Conservation (phyloP, 2,113 vertebrate genomes). For the Mormyrus iriodes region DNA sequence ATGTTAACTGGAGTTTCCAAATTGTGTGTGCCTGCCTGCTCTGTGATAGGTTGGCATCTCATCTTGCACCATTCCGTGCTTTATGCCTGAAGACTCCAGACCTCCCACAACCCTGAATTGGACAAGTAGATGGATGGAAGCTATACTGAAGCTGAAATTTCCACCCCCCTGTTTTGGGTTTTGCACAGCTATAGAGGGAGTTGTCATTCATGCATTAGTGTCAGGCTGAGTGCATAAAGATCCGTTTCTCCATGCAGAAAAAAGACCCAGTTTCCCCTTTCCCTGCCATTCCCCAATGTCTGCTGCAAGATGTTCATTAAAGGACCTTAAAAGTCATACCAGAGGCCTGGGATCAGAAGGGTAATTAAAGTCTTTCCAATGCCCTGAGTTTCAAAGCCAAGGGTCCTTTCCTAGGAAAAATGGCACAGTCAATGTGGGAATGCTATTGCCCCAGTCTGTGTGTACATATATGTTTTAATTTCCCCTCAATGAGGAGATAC, state of each 20-base stretch:
- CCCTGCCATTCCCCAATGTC: background rate
- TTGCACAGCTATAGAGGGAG: background rate
- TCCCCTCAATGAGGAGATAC: background rate
- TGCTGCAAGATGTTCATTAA: background rate
- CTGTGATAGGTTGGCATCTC: background rate
- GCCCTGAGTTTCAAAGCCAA: background rate
- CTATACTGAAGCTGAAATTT: background rate
- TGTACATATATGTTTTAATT: background rate
- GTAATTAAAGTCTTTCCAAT: slow-evolving; percentile 10
- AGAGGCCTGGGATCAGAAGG: background rate
- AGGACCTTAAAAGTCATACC: background rate
- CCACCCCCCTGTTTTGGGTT: background rate
- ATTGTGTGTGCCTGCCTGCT: background rate
- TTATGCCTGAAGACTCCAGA: background rate
- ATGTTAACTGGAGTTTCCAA: background rate
- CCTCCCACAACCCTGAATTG: background rate
- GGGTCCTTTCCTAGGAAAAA: background rate
- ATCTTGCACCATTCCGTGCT: background rate
- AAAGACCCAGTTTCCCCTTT: background rate
- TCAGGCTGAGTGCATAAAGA: background rate
- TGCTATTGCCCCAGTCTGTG: background rate
- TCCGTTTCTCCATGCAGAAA: background rate
- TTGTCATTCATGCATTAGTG: background rate
- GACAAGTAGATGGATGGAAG: background rate
- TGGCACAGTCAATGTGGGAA: background rate